A percentile compares a stretch with the other conserved stretches of the same genome.
Conservation (phyloP, 2,113 vertebrate genomes). For the Tautogolabrus adspersus region DNA sequence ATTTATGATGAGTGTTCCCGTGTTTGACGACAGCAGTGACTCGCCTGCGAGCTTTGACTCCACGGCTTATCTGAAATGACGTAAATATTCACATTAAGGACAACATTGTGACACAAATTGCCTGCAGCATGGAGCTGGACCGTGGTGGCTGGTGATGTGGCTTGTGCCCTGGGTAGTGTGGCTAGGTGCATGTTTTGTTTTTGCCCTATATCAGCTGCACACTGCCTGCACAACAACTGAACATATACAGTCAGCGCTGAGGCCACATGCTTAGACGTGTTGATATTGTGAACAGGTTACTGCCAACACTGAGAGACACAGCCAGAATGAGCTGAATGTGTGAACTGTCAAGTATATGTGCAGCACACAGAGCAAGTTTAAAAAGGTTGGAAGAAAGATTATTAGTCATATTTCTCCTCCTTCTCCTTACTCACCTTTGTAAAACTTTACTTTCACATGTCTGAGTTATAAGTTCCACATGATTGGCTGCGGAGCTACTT, state of each 20-base stretch:
- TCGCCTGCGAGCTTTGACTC: constrained; percentile 35
- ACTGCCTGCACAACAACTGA: constrained; percentile 5
- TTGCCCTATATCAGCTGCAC: constrained; percentile 19
- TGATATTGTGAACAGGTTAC: constrained; percentile 30
- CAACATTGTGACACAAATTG: constrained; percentile 34
- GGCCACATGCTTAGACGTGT: constrained; percentile 28
- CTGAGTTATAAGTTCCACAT: constrained; percentile 60
- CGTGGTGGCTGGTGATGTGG: constrained; percentile 26
- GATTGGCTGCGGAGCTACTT: constrained; percentile 66
- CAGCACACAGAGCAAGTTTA: constrained; percentile 31
- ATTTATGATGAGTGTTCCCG: constrained; percentile 3
- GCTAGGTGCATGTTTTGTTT: constrained; percentile 22
- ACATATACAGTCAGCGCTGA: constrained; percentile 6
- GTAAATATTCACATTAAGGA: constrained; percentile 38
- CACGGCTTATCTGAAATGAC: constrained; percentile 51
- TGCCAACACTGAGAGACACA: constrained; percentile 26
- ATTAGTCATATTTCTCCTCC: constrained; percentile 40
- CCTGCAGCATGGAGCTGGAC: constrained; percentile 20
- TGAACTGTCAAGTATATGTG: constrained; percentile 17
- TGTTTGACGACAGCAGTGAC: constrained; percentile 24
- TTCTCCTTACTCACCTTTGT: constrained; percentile 34
- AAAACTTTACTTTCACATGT: constrained; percentile 51
- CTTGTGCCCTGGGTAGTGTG: constrained; percentile 20
- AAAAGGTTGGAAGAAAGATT: constrained; percentile 46
- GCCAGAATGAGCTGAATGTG: constrained; percentile 20